Conservation (phyloP, 2,113 vertebrate genomes). For the Barbus barbus region DNA sequence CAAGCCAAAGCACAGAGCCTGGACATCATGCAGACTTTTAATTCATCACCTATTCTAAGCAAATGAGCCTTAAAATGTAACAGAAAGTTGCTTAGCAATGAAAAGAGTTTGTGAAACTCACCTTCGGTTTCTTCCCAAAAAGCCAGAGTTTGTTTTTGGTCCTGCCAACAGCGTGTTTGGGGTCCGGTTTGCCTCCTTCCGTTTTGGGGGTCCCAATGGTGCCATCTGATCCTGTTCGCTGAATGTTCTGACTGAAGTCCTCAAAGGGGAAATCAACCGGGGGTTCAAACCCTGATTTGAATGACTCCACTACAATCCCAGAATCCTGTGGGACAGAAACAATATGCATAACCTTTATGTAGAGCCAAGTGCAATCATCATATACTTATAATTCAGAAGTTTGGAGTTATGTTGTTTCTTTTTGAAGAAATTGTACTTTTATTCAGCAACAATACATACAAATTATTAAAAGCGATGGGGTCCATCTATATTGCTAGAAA, state of each 20-base stretch:
- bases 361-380: not conserved
- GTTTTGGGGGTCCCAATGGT: slow-evolving; percentile 91
- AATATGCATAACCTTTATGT: not conserved
- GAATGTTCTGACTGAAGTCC: slow-evolving; percentile 97
- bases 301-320: slow-evolving; percentile 91
- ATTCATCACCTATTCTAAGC: not conserved
- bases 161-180: slow-evolving; percentile 86
- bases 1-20: not conserved
- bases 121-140: slow-evolving; percentile 99
- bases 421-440: no score
- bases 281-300: slow-evolving; percentile 96
- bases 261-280: slow-evolving; percentile 95
- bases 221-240: slow-evolving; percentile 90
- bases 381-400: not conserved
- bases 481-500: not conserved
- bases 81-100: not conserved
- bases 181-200: slow-evolving; percentile 83
- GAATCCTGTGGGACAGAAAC: slow-evolving; percentile 80
- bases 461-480: not conserved
- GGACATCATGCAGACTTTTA: not conserved
- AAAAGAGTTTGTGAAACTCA: slow-evolving; percentile 51
- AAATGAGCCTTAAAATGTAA: not conserved
- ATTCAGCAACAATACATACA: not conserved
- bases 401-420: not conserved
- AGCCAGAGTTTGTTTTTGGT: slow-evolving; percentile 98